Evolutionary conservation across 2,888 invertebrate species (phyloP), one percentile per base, ranked within the genome.

Genomic region (Galerucella pusilla): DNA sequence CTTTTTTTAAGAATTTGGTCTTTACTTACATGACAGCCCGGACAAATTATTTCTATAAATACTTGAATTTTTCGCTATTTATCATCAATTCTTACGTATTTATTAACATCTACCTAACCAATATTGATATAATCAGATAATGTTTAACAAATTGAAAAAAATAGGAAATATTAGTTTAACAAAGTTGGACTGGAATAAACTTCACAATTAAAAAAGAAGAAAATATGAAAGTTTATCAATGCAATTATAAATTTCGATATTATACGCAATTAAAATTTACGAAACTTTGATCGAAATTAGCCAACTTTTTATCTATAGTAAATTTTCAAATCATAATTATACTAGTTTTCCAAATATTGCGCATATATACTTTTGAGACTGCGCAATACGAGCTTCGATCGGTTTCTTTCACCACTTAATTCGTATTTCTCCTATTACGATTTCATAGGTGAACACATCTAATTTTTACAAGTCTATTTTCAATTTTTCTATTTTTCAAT

Each of bases 1-100:
- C 64, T 65, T 65, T 65, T 35, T 65, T 65, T 46, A 20, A 35
- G n/a, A 35, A 42, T 16, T 57, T 11, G 2, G 63, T 16, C 63
- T n/a, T 42, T 2, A 63, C 42, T 6, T 63, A 42, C 20, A 1
- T 20, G 11, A 20, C 20, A 57, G 9, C 1, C 52, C 57, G 10
- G 20, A 2, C 57, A 57, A 2, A 10, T 16, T 20, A 1, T 20
- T 16, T 20, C 9, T 16, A 3, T 10, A 57, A 16, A 57, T 10
- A 57, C 20, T 20, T 0, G 2, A 10, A 7, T 20, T 20, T 20
- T 20, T 10, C 16, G 7, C 16, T 52, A 52, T 52, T n/a, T 52
- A n/a, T 52, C 7, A 52, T n/a, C 7, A n/a, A 14, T 12, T 52
- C n/a, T 57, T 20, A 54, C 16, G 7, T 54, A 57, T 57, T 10